Conservation (phyloP, 2,888 invertebrate genomes). For the Caenorhabditis sp. region DNA sequence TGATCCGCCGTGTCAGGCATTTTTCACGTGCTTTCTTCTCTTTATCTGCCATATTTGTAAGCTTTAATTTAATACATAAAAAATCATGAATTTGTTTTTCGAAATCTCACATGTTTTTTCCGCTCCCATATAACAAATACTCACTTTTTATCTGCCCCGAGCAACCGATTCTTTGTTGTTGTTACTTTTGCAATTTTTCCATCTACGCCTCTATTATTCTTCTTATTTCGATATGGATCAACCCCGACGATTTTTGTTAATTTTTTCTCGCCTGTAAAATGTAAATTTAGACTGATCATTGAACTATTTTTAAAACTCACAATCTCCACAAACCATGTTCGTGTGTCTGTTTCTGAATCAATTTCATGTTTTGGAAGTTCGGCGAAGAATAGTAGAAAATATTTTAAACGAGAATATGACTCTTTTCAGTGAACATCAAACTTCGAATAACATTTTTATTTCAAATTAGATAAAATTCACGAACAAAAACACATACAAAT, state of each 20-base stretch:
- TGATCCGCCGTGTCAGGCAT: too few relatives aligned
- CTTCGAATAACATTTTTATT: background rate
- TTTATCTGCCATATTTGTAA: too few relatives aligned
- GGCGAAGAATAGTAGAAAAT: background rate
- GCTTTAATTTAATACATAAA: background rate
- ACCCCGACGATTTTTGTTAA: slow-evolving; percentile 84
- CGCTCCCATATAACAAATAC: too few relatives aligned
- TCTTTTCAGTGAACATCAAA: background rate
- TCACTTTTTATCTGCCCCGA: slow-evolving; percentile 61
- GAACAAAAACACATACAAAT: background rate
- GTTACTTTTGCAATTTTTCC: slow-evolving; percentile 43
- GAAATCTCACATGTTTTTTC: too few relatives aligned
- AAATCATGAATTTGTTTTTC: too few relatives aligned
- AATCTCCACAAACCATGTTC: slow-evolving; percentile 36
- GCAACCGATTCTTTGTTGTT: slow-evolving; percentile 50
- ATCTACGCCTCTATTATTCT: slow-evolving; percentile 80
- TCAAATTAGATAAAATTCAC: slow-evolving; percentile 2
- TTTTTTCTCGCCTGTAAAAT: slow-evolving; percentile 53
- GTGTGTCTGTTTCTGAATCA: background rate
- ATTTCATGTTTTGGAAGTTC: background rate
- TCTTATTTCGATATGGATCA: slow-evolving; percentile 93
- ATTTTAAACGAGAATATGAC: background rate
- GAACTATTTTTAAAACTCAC: slow-evolving; percentile 11
- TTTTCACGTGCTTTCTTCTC: background rate
- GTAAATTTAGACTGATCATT: too few relatives aligned